These are phyloP conservation scores for Nycticorax nycticorax DNA, from an alignment of 2,113 vertebrate species.

Conservation along the genomic window DNA sequence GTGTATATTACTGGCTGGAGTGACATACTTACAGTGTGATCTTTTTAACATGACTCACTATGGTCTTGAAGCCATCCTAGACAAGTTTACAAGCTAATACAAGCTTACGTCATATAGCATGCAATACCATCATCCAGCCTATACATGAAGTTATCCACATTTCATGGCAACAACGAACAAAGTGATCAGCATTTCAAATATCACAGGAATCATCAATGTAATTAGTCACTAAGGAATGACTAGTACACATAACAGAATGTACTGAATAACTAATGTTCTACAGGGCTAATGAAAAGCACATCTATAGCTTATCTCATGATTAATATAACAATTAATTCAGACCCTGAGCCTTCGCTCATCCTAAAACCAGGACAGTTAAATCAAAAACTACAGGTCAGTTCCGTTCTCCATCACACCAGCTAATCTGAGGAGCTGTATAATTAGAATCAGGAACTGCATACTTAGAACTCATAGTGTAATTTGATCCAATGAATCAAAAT, in stretches of 20 bases:
- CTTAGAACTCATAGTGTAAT: not conserved
- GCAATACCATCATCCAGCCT: not conserved
- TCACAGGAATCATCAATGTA: not conserved
- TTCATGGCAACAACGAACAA: not conserved
- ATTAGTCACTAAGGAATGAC: slow-evolving; percentile 15
- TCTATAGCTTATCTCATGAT: not conserved
- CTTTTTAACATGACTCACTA: not conserved
- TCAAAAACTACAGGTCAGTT: not conserved
- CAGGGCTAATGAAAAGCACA: not conserved
- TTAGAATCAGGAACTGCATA: too few relatives aligned
- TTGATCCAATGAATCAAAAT: not conserved
- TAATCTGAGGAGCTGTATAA: too few relatives aligned
- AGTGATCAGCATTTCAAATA: not conserved
- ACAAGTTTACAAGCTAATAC: not conserved
- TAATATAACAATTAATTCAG: not conserved
- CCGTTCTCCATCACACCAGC: too few relatives aligned
- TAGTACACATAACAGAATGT: not conserved
- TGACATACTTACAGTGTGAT: not conserved
- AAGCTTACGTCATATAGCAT: not conserved
- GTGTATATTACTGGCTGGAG: not conserved
- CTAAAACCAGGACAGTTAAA: not conserved
- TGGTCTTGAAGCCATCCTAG: not conserved
- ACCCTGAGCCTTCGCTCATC: not conserved
- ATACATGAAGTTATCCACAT: not conserved
- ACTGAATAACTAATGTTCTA: not conserved